phyloP scores from a whole-genome alignment of 53 echinoderm and acorn worm species.

The Holothuria leucospilota region DNA sequence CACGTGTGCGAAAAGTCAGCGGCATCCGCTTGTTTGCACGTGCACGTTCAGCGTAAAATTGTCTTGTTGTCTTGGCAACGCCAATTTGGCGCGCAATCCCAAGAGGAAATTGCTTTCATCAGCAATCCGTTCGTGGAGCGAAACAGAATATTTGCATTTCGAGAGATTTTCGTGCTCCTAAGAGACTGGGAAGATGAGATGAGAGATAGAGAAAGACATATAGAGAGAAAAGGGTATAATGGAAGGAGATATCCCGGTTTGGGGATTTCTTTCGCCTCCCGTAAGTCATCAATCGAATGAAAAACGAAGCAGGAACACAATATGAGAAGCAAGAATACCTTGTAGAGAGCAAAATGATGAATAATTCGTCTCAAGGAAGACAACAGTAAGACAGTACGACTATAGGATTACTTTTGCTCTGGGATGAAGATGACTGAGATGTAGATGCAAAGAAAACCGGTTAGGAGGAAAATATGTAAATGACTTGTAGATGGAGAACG shows the following conservation, averaged over 20 bases:
- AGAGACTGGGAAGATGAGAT: slow-evolving; percentile 13
- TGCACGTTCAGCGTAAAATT: slow-evolving; percentile 37
- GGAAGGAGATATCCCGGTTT: slow-evolving; percentile 28
- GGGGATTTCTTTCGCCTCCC: slow-evolving; percentile 41
- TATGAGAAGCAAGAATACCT: slow-evolving; percentile 3
- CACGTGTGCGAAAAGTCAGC: slow-evolving; percentile 50
- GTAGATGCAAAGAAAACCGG: background rate
- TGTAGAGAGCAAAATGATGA: slow-evolving; percentile 40
- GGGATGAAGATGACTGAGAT: background rate
- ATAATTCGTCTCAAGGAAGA: slow-evolving; percentile 11
- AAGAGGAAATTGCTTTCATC: slow-evolving; percentile 55
- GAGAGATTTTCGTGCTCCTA: slow-evolving; percentile 35
- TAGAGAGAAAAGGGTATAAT: background rate
- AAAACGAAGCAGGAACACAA: slow-evolving; percentile 27
- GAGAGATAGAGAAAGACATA: background rate
- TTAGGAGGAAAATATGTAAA: slow-evolving; percentile 40
- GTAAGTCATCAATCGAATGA: slow-evolving; percentile 39
- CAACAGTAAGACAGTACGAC: too few relatives aligned
- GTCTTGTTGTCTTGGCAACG: slow-evolving; percentile 49
- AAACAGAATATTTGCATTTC: slow-evolving; percentile 43
- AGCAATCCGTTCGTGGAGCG: slow-evolving; percentile 39
- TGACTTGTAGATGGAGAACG: background rate
- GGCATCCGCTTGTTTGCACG: slow-evolving; percentile 50
- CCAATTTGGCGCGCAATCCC: slow-evolving; percentile 38
- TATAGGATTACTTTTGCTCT: slow-evolving; percentile 5